These are phyloP conservation scores for Hartigia nigra DNA, from an alignment of 2,888 invertebrate genomes.

Conservation along the genomic window DNA sequence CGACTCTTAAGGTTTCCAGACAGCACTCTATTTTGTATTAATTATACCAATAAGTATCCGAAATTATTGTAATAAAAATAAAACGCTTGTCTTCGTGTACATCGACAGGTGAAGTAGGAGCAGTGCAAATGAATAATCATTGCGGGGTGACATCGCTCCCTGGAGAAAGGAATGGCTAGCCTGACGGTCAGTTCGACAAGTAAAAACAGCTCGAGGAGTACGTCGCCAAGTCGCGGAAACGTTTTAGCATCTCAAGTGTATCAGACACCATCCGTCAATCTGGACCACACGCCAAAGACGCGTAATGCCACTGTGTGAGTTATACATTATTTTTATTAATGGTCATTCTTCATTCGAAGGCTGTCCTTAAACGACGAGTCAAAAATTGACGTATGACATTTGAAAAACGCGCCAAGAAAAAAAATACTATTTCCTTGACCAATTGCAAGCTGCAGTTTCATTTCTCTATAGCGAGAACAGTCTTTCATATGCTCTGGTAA, in stretches of 20 bases:
- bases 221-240: conserved; percentile 59
- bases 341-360: background rate
- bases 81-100: background rate
- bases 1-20: background rate
- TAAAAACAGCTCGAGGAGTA: conserved; percentile 61
- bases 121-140: conserved; percentile 5
- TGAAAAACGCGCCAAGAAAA: conserved; percentile 6
- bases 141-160: conserved; percentile 22
- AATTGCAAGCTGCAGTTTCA: background rate
- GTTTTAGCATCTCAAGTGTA: conserved; percentile 45
- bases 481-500: background rate
- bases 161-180: conserved; percentile 60
- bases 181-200: conserved; percentile 60
- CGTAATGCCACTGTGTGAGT: conserved; percentile 61
- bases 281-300: conserved; percentile 56
- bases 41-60: background rate
- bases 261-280: conserved; percentile 42
- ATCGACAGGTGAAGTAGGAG: background rate
- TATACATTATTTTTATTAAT: background rate
- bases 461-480: background rate
- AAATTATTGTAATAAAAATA: background rate
- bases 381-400: conserved; percentile 6
- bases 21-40: background rate
- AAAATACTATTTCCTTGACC: background rate
- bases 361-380: background rate